These are phyloP conservation scores for Drosophila maculinotata DNA, from an alignment of 2,888 invertebrate genomes.

Conservation along the genomic window DNA sequence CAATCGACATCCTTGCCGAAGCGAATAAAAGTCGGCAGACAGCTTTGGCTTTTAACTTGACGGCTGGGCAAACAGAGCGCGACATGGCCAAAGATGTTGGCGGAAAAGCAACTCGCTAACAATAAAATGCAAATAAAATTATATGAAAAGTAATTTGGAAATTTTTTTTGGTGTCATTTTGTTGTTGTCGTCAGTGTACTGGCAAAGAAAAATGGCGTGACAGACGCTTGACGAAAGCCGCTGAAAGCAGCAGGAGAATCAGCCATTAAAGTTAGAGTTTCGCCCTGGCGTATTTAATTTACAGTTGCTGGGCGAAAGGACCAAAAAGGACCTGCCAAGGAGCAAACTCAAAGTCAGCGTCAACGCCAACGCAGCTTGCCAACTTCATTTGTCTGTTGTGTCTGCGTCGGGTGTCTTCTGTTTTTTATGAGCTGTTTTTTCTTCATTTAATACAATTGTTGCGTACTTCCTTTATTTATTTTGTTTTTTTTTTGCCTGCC, in stretches of 20 bases:
- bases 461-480: slow-evolving; percentile 29
- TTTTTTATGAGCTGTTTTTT: slow-evolving; percentile 57
- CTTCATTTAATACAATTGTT: slow-evolving; percentile 78
- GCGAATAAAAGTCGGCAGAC: slow-evolving; percentile 51
- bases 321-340: slow-evolving; percentile 12
- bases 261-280: slow-evolving; percentile 24
- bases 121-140: slow-evolving; percentile 74
- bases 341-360: slow-evolving; percentile 20
- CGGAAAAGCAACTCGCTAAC: slow-evolving; percentile 36
- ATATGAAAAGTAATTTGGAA: slow-evolving; percentile 75
- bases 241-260: slow-evolving; percentile 11
- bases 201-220: slow-evolving; percentile 41
- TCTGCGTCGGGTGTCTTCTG: slow-evolving; percentile 30
- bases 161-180: slow-evolving; percentile 36
- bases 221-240: slow-evolving; percentile 53
- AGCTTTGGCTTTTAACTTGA: slow-evolving; percentile 45
- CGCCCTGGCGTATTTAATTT: slow-evolving; percentile 64
- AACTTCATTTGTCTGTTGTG: slow-evolving; percentile 56
- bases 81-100: slow-evolving; percentile 35
- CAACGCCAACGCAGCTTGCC: slow-evolving; percentile 40
- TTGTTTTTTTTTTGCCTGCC: slow-evolving; percentile 43
- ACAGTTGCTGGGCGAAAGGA: slow-evolving; percentile 41
- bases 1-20: slow-evolving; percentile 57
- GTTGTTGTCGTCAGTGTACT: slow-evolving; percentile 17
- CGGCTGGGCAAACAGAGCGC: slow-evolving; percentile 18